Conservation (phyloP, 2,888 invertebrate species). For the Petrolisthes cinctipes region DNA sequence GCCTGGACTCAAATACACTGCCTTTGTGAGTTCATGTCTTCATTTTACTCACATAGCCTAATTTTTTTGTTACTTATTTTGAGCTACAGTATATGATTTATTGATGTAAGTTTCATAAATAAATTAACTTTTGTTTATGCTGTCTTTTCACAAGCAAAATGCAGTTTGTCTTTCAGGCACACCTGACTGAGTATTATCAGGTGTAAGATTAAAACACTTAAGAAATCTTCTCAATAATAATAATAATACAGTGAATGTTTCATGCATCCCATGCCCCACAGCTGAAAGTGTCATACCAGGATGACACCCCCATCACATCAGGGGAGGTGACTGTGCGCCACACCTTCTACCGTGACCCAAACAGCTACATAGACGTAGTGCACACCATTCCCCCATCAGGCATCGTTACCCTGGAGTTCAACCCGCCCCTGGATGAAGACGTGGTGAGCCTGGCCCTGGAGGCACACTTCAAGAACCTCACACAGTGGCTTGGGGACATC, state of each 20-base stretch:
- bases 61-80: neutral
- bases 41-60: neutral
- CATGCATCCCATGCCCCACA: slow-evolving; percentile 67
- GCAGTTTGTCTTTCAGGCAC: neutral
- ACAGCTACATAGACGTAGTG: slow-evolving; percentile 72
- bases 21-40: slow-evolving; percentile 76
- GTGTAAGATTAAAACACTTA: neutral
- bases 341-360: slow-evolving; percentile 76
- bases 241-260: neutral
- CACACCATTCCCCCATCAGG: slow-evolving; percentile 76
- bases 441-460: slow-evolving; percentile 80
- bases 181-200: neutral
- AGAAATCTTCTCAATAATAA: neutral
- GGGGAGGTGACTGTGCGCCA: slow-evolving; percentile 76
- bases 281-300: slow-evolving; percentile 80
- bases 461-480: slow-evolving; percentile 85
- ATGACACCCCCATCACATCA: slow-evolving; percentile 77
- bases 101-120: no score
- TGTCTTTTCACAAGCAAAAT: no score
- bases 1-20: slow-evolving; percentile 86
- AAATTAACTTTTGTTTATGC: no score
- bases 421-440: slow-evolving; percentile 75
- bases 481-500: slow-evolving; percentile 81
- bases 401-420: slow-evolving; percentile 76
- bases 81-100: neutral